Percentiles rank a stretch among this genome's conserved stretches.
These are phyloP conservation scores for Cheilosia vulpina DNA, from an alignment of 2,888 invertebrate genomes.

Conservation along the genomic window DNA sequence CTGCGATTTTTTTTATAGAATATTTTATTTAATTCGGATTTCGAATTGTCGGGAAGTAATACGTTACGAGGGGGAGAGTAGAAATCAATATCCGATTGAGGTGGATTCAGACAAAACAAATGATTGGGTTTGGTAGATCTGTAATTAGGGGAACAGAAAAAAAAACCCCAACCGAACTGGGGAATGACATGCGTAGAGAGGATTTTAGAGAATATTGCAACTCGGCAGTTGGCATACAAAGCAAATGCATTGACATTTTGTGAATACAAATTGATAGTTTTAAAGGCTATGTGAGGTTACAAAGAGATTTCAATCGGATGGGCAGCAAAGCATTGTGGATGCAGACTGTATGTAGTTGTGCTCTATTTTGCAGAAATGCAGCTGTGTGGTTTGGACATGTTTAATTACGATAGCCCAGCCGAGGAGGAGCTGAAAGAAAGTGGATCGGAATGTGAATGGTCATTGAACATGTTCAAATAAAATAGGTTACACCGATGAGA, in stretches of 20 bases:
- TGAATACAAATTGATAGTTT: conserved; percentile 38
- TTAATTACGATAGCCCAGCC: conserved; percentile 10
- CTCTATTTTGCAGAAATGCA: not conserved
- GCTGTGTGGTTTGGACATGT: conserved; percentile 31
- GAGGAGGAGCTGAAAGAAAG: too few relatives aligned
- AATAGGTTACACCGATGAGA: too few relatives aligned
- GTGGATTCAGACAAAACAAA: conserved; percentile 17
- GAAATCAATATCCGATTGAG: conserved; percentile 5
- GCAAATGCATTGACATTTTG: conserved; percentile 31
- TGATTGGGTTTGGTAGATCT: conserved; percentile 27
- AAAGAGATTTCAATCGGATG: conserved; percentile 33
- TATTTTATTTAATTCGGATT: conserved; percentile 4
- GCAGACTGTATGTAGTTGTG: not conserved
- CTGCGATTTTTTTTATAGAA: conserved; percentile 34
- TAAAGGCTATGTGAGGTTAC: conserved; percentile 15
- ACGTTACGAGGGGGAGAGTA: conserved; percentile 5
- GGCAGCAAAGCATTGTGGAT: conserved; percentile 8
- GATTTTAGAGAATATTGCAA: conserved; percentile 4
- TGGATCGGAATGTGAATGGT: too few relatives aligned
- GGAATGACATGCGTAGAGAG: not conserved
- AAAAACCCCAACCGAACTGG: conserved; percentile 13
- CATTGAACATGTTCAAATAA: too few relatives aligned
- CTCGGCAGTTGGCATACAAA: not conserved
- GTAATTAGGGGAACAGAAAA: conserved; percentile 22
- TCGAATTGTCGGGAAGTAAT: not conserved